Base-by-base conservation (phyloP, 2,797 vertebrate genomes). In the Coranthus polyacanthus region DNA sequence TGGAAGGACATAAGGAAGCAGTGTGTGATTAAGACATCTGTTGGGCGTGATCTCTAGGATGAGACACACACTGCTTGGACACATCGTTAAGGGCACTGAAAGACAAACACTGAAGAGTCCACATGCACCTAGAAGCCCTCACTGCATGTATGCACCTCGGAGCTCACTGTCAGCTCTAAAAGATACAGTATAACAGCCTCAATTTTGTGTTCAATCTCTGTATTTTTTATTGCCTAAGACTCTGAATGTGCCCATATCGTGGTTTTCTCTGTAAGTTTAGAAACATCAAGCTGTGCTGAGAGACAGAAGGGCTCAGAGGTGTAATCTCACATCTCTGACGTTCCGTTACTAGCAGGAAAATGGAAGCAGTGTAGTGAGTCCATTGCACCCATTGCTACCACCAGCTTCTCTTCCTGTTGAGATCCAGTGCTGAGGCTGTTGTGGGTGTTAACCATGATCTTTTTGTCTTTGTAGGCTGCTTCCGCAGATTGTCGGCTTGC, bases 401-500 rank as follows among this genome's bases (percentile, higher is more conserved):
- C 57, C 64, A 46, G 68, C 53, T 53, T 32, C 64, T 67, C 24
- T 54, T 20, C 0, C 3, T 60, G 70, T 65, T 59, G 47, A 68
- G 42, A 65, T 66, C 39, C 59, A 55, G 61, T 16, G 13, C 58
- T 17, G 49, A 56, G 59, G 41, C 69, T 58, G 66, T 51, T 55
- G 3, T 32, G 12, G 56, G 61, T 82, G 70, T 78, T 89, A 89
- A 91, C 64, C 38, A 6, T 67, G 51, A 76, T 74, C 65, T 83
- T 68, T 88, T 75, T 90, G 38, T 92, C 79, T 90, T 68, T 59
- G 6, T 73, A 99, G 98, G 92, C 90, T 99, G 70, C 86, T 99
- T 64, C 91, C 97, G 64, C 93, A 97, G 93, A 98, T 94, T 68
- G 92, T 98, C 82, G 97, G 98, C 67, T 89, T 99, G 84, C 96